Evolutionary conservation across 30 jellyfish, hydroid and myxozoan species (phyloP).

Genomic region (Hydractinia symbiolongicarpus): DNA sequence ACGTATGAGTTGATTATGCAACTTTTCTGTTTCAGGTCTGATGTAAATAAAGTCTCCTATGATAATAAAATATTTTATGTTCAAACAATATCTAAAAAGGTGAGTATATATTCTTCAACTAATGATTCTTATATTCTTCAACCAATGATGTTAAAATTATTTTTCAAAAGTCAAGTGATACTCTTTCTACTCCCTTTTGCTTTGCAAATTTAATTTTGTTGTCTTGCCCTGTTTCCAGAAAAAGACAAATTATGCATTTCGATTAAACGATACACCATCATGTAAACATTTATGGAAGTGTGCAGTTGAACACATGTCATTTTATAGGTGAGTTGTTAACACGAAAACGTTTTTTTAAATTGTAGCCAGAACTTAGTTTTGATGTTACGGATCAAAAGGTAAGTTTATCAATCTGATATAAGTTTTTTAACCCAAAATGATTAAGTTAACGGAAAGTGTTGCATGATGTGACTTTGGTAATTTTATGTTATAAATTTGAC

Average conservation of each 20-base stretch:
- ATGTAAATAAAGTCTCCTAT: slow-evolving; percentile 70
- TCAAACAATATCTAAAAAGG: slow-evolving; percentile 73
- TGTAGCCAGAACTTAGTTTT: no score
- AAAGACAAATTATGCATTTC: slow-evolving; percentile 87
- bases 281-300: slow-evolving; percentile 96
- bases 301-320: slow-evolving; percentile 92
- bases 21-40: slow-evolving; percentile 49
- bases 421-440: no score
- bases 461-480: no score
- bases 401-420: no score
- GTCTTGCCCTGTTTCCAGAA: slow-evolving; percentile 34
- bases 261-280: slow-evolving; percentile 80
- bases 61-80: slow-evolving; percentile 70
- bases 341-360: no score
- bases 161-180: no score
- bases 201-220: background rate
- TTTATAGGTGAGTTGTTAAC: slow-evolving; percentile 62
- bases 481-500: no score
- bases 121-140: background rate
- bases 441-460: no score
- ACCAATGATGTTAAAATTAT: no score
- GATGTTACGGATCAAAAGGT: no score
- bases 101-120: background rate
- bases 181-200: background rate
- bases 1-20: background rate